Conservation (phyloP, 2,888 invertebrate genomes). For the Nipponacmea schrenckii region DNA sequence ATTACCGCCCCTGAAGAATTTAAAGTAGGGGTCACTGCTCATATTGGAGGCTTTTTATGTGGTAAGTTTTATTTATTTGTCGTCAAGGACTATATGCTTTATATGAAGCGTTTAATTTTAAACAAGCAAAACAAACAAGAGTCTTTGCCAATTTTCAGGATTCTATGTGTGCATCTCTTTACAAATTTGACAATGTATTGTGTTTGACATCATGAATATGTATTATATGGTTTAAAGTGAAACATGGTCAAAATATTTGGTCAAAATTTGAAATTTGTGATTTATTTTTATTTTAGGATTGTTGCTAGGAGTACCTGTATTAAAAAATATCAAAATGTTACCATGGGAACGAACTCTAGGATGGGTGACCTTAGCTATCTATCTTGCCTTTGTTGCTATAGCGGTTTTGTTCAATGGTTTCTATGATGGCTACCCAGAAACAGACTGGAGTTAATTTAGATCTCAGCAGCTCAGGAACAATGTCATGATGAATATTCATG, state of each 20-base stretch:
- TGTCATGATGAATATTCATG: no score
- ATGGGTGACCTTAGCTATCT: conserved; percentile 63
- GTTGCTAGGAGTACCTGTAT: conserved; percentile 64
- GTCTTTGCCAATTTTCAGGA: no score
- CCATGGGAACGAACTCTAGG: conserved; percentile 66
- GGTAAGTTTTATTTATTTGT: conserved; percentile 71
- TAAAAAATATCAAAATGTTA: conserved; percentile 64
- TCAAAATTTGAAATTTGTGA: not conserved
- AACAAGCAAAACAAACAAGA: no score
- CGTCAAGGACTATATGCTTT: no score
- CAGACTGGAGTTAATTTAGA: conserved; percentile 52
- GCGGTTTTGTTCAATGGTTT: conserved; percentile 64
- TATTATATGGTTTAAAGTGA: not conserved
- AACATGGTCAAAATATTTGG: not conserved
- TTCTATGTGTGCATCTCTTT: no score
- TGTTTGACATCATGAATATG: no score
- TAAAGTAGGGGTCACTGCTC: conserved; percentile 92
- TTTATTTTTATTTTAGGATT: conserved; percentile 48
- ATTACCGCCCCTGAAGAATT: conserved; percentile 77
- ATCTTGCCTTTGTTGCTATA: conserved; percentile 58
- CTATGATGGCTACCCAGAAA: conserved; percentile 58
- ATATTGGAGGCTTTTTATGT: conserved; percentile 89
- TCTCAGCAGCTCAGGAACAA: no score
- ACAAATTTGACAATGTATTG: no score
- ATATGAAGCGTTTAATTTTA: no score